Conservation (phyloP, 2,888 invertebrate genomes). For the Agriopis aurantiaria region DNA sequence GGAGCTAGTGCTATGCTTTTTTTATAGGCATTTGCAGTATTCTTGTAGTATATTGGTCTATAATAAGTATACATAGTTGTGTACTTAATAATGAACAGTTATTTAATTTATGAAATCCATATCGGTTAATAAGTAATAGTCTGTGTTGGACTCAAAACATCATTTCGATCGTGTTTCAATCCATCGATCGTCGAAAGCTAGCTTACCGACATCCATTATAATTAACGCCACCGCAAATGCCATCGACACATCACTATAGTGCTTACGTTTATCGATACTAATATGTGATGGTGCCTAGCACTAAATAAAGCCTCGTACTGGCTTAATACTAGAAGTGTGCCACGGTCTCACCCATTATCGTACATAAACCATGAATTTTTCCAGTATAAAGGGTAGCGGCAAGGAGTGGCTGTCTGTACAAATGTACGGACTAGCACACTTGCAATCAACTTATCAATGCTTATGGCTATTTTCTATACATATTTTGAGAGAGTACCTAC, state of each 20-base stretch:
- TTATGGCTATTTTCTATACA: too few relatives aligned
- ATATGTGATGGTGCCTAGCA: not conserved
- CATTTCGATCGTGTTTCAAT: constrained; percentile 13
- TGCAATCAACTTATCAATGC: too few relatives aligned
- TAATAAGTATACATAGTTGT: not conserved
- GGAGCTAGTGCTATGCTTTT: too few relatives aligned
- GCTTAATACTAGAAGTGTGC: too few relatives aligned
- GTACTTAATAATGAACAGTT: too few relatives aligned
- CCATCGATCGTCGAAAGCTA: constrained; percentile 5
- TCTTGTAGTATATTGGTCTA: not conserved
- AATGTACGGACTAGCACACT: too few relatives aligned
- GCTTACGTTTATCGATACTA: constrained; percentile 18
- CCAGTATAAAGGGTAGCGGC: too few relatives aligned
- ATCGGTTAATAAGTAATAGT: not conserved
- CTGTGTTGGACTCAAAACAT: constrained; percentile 3
- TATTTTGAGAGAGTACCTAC: too few relatives aligned
- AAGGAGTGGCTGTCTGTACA: too few relatives aligned
- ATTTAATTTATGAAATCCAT: not conserved
- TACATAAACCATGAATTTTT: too few relatives aligned
- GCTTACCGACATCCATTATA: constrained; percentile 30
- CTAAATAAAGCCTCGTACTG: not conserved
- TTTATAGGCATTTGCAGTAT: too few relatives aligned
- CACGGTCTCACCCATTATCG: too few relatives aligned
- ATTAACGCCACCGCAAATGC: constrained; percentile 27
- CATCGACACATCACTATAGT: constrained; percentile 24